These are phyloP conservation scores for Sebastes kiyomatsui DNA, from an alignment of 2,797 vertebrate species.

Conservation along the genomic window DNA sequence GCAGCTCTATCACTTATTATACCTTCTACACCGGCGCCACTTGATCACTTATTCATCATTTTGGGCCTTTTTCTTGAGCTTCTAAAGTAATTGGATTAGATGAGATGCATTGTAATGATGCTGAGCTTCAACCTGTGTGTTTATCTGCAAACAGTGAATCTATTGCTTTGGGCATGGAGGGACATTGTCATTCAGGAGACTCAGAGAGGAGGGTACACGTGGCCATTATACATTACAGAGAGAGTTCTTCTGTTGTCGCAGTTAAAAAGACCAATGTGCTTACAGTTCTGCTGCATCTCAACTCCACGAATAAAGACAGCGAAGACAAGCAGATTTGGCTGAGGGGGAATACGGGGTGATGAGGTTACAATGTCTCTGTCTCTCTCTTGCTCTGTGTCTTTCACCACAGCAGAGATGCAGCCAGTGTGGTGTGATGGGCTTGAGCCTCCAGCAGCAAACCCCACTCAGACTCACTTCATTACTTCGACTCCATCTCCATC, in stretches of 20 bases:
- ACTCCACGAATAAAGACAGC: constrained; percentile 19
- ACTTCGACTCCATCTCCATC: constrained; percentile 66
- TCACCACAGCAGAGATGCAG: constrained; percentile 37
- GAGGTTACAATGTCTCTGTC: constrained; percentile 38
- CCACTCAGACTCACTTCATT: constrained; percentile 72
- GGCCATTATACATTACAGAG: neutral
- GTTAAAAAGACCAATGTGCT: constrained; percentile 10
- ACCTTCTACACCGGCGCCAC: neutral
- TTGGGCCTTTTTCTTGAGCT: constrained; percentile 31
- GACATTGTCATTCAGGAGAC: constrained; percentile 33
- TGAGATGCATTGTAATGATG: constrained; percentile 45
- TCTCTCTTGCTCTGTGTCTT: constrained; percentile 15
- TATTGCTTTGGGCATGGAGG: neutral
- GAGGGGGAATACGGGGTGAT: constrained; percentile 27
- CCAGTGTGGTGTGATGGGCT: constrained; percentile 57
- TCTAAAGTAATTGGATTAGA: constrained; percentile 41
- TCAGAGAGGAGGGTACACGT: neutral
- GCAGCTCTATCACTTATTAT: constrained; percentile 10
- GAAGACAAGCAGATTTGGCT: constrained; percentile 36
- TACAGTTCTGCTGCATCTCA: constrained; percentile 22
- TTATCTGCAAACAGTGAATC: constrained; percentile 22
- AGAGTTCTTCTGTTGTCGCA: neutral
- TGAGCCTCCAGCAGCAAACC: constrained; percentile 65
- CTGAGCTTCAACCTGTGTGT: constrained; percentile 3
- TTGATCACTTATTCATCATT: constrained; percentile 53